These are phyloP conservation scores for Clarias macrocephalus DNA, from an alignment of 2,113 vertebrate genomes.

Conservation along the genomic window DNA sequence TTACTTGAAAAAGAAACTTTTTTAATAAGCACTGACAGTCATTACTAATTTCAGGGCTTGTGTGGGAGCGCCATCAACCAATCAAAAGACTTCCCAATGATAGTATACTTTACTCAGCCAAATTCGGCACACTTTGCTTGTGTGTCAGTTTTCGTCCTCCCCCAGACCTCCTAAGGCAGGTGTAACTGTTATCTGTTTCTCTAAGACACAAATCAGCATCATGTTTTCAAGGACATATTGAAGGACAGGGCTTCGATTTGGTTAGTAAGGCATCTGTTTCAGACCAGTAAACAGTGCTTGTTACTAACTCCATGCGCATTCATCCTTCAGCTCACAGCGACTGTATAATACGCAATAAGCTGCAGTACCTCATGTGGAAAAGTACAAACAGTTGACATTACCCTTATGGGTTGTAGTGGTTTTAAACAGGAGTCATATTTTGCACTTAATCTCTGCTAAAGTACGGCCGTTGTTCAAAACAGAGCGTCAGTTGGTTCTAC, in stretches of 20 bases:
- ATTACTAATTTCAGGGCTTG: conserved; percentile 58
- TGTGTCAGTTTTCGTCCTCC: conserved; percentile 69
- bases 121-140: conserved; percentile 65
- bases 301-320: not conserved
- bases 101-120: not conserved
- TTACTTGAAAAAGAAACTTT: conserved; percentile 62
- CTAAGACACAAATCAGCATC: conserved; percentile 62
- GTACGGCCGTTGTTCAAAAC: conserved; percentile 6
- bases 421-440: not conserved
- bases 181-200: conserved; percentile 78
- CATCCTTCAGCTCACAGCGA: not conserved
- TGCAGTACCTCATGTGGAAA: not conserved
- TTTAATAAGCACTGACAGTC: conserved; percentile 60
- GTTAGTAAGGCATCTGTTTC: not conserved
- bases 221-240: conserved; percentile 27
- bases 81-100: conserved; percentile 4
- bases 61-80: conserved; percentile 39
- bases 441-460: not conserved
- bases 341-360: not conserved
- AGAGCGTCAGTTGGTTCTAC: not conserved
- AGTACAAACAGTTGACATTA: not conserved
- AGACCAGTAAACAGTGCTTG: not conserved
- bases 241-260: not conserved
- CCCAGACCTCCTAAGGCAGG: conserved; percentile 77
- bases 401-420: not conserved